Evolutionary conservation across 2,888 invertebrate genomes (phyloP).

Genomic region (Hyalella azteca): DNA sequence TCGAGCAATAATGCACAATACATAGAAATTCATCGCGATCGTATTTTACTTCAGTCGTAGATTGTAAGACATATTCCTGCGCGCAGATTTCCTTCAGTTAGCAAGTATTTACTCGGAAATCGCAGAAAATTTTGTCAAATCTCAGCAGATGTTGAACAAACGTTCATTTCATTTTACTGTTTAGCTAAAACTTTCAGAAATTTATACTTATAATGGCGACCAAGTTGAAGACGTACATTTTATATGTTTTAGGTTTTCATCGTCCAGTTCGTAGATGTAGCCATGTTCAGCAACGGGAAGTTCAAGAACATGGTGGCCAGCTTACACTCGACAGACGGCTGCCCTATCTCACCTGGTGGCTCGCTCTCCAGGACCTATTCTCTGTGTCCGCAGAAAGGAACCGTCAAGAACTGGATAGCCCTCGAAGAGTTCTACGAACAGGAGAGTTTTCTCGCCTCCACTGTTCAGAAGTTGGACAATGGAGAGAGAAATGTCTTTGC

Average conservation of each 20-base stretch:
- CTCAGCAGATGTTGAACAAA: too few species aligned
- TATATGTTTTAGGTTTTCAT: constrained; percentile 72
- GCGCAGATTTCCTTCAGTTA: too few species aligned
- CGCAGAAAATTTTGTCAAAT: too few species aligned
- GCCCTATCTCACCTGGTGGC: constrained; percentile 73
- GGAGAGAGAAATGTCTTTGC: constrained; percentile 82
- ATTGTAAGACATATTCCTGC: too few species aligned
- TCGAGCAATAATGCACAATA: too few species aligned
- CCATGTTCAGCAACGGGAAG: constrained; percentile 93
- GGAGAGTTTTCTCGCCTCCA: constrained; percentile 67
- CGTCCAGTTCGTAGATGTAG: constrained; percentile 89
- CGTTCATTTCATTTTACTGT: too few species aligned
- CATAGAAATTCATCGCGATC: too few species aligned
- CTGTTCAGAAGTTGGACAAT: constrained; percentile 64
- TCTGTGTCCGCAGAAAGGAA: constrained; percentile 76
- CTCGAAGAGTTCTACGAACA: constrained; percentile 81
- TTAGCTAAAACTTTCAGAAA: neutral
- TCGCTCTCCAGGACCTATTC: constrained; percentile 70
- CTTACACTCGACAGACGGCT: constrained; percentile 70
- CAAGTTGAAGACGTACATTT: neutral
- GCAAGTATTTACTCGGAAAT: too few species aligned
- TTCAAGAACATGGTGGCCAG: constrained; percentile 86
- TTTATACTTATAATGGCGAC: neutral
- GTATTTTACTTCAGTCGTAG: too few species aligned
- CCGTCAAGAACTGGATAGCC: constrained; percentile 89